A percentile compares a stretch with the other conserved stretches of the same genome.
phyloP scores from a whole-genome alignment of 2,113 vertebrate genomes.

The Myrmecophaga tridactyla region DNA sequence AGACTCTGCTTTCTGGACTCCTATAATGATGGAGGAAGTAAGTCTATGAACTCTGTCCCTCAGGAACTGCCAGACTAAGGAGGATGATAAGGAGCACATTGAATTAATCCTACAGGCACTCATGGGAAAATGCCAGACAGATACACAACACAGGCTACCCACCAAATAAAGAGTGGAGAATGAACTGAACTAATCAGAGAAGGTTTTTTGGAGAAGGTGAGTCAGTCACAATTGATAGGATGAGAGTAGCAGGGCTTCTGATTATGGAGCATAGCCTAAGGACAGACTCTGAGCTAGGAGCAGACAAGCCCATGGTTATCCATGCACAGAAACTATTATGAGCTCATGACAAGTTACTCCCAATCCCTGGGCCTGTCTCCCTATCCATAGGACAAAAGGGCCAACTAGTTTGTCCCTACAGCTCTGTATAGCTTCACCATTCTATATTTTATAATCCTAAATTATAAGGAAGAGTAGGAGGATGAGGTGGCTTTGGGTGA shows the following conservation, averaged over 20 bases:
- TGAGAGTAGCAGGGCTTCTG: not conserved
- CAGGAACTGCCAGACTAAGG: not conserved
- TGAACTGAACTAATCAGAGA: not conserved
- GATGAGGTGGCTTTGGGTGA: not conserved
- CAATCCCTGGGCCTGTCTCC: not conserved
- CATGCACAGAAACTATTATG: not conserved
- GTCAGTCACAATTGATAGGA: not conserved
- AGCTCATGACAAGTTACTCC: not conserved
- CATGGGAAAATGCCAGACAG: not conserved
- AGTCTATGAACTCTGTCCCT: not conserved
- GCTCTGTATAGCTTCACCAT: not conserved
- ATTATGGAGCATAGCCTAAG: not conserved
- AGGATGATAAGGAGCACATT: not conserved
- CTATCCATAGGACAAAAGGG: not conserved
- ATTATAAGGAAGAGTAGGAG: not conserved
- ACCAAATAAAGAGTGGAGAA: not conserved
- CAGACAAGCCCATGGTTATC: not conserved
- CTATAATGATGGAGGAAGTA: not conserved
- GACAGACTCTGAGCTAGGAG: not conserved
- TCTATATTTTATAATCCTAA: not conserved
- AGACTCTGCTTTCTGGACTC: not conserved
- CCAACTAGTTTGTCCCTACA: not conserved
- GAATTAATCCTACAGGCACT: not conserved
- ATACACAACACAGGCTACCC: not conserved
- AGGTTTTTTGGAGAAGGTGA: not conserved